A percentile compares a stretch with the other conserved stretches of the same genome.
Evolutionary conservation across 2,113 vertebrate species (phyloP).

Genomic region (Rhabdomys dilectus): DNA sequence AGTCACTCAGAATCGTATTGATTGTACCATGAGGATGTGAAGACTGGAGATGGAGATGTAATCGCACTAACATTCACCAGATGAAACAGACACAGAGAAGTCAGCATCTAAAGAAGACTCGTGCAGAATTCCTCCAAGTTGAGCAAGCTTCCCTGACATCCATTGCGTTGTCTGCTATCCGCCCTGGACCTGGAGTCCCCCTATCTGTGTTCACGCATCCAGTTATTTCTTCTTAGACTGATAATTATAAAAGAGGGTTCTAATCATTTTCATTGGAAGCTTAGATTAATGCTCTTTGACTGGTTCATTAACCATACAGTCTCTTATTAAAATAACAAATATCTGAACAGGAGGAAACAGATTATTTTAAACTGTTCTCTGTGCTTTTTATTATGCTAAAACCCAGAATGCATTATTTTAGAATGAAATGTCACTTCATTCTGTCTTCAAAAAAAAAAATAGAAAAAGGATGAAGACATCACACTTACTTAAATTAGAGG

Average conservation of each 20-base stretch:
- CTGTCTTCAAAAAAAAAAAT: neutral
- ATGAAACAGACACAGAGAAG: neutral
- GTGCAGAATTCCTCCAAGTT: neutral
- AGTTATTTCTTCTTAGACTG: neutral
- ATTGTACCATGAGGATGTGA: neutral
- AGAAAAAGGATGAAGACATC: neutral
- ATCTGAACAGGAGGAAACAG: neutral
- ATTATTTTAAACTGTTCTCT: conserved; percentile 15
- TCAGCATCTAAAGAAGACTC: neutral
- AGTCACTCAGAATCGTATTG: neutral
- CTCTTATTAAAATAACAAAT: conserved; percentile 5
- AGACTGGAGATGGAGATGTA: neutral
- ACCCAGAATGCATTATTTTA: neutral
- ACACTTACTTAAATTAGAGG: neutral
- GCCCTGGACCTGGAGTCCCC: neutral
- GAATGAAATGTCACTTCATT: neutral
- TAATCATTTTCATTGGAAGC: neutral
- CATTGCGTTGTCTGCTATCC: neutral
- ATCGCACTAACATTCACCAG: neutral
- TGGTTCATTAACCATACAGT: neutral
- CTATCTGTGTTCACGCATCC: no score
- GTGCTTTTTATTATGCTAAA: conserved; percentile 2
- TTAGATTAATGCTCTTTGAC: neutral
- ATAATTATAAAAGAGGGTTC: neutral
- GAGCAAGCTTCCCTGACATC: neutral